Evolutionary conservation across 2,888 invertebrate species (phyloP), one percentile per base, ranked within the genome.

Genomic region (Sphinx pinastri): DNA sequence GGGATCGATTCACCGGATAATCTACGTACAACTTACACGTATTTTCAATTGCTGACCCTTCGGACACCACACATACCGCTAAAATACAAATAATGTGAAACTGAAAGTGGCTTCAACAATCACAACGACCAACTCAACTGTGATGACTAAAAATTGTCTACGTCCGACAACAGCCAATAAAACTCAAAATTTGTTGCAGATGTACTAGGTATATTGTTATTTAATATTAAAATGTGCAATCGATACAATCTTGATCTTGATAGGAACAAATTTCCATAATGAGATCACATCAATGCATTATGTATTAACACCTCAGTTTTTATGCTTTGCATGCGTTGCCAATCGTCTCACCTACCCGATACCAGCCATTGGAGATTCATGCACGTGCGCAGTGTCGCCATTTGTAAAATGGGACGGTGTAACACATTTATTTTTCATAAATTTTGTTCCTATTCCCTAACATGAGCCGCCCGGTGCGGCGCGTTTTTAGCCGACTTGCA

Each of bases 221-320:
- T 51, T 51, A 51, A 51, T 13, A 51, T 51, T 13, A 51, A 51
- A 51, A 51, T 51, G 51, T 51, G 51, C 51, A 10, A 51, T 13
- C 13, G 51, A 51, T 13, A 12, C 10, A 51, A 51, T 38, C 38
- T 38, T 8, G 8, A 38, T 38, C 7, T 60, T 12, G 60, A 60
- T 60, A 60, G 38, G 45, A 60, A 47, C 16, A 11, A 8, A 60
- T 45, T 16, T 47, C 45, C 60, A 60, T 60, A 60, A 60, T 60
- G 47, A 47, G 60, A 60, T 16, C 45, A 60, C 60, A 47, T 60
- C 11, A 16, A 45, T 60, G 60, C 60, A 60, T 47, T 60, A 60
- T 60, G 14, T 47, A 60, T 47, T 47, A 16, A 31, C 16, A 12
- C 16, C 16, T 60, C 10, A 47, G 47, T n/a, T 47, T 60, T 60